Evolutionary conservation across 1,140 invertebrate genomes (phyloP).

Genomic region (Lordiphosa mommai): DNA sequence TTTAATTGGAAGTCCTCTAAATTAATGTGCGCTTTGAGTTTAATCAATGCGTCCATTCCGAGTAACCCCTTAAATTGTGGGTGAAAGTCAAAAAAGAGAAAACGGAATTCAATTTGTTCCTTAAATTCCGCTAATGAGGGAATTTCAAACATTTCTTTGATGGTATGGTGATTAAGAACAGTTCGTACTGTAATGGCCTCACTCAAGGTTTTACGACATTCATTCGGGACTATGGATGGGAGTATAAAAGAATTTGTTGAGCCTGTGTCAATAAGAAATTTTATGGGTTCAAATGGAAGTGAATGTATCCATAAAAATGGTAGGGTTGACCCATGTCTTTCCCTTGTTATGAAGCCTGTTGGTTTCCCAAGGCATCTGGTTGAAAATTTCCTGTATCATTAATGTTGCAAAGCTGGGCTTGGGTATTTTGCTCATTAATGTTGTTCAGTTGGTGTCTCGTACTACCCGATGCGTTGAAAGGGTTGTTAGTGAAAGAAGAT

Average conservation of each 20-base stretch:
- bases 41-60: neutral
- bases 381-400: conserved; percentile 12
- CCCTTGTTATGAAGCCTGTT: conserved; percentile 6
- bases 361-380: conserved; percentile 5
- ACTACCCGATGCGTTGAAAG: neutral
- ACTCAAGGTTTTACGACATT: no score
- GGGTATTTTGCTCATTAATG: neutral
- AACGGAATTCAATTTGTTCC: neutral
- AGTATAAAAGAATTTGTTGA: conserved; percentile 2
- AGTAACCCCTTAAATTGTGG: neutral
- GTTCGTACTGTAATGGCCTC: neutral
- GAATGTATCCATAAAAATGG: neutral
- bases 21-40: neutral
- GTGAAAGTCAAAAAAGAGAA: neutral
- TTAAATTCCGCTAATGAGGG: neutral
- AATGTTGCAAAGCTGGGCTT: neutral
- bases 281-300: neutral
- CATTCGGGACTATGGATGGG: no score
- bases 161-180: neutral
- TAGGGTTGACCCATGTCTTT: neutral
- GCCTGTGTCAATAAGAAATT: conserved; percentile 10
- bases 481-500: neutral
- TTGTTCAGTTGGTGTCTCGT: neutral
- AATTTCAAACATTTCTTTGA: neutral
- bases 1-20: neutral